Evolutionary conservation across 2,888 invertebrate species (phyloP).

Genomic region (Lochmaea capreae): DNA sequence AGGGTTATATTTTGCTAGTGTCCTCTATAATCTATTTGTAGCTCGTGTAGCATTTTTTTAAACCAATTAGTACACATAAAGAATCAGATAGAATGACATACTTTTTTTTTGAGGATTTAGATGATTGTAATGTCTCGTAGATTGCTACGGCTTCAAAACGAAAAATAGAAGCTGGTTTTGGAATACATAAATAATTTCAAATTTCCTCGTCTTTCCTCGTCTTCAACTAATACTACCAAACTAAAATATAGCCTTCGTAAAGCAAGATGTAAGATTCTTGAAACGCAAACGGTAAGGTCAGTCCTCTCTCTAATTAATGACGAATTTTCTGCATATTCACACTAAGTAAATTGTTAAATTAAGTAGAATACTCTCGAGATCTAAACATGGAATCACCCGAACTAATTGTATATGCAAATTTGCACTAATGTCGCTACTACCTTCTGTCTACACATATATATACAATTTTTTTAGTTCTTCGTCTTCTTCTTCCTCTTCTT

Average conservation of each 20-base stretch:
- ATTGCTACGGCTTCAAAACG: too few species aligned
- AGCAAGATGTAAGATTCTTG: slow-evolving; percentile 3
- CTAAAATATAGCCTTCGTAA: neutral
- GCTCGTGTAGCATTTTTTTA: too few species aligned
- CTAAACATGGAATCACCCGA: slow-evolving; percentile 27
- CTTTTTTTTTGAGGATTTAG: too few species aligned
- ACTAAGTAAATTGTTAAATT: slow-evolving; percentile 36
- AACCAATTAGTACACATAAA: too few species aligned
- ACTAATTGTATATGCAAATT: slow-evolving; percentile 34
- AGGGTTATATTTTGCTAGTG: too few species aligned
- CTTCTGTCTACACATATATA: slow-evolving; percentile 1
- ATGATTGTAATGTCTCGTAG: too few species aligned
- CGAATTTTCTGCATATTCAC: slow-evolving; percentile 31
- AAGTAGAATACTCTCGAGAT: slow-evolving; percentile 22
- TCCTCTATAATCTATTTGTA: too few species aligned
- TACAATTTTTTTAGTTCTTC: slow-evolving; percentile 1
- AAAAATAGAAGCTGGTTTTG: too few species aligned
- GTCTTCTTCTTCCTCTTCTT: slow-evolving; percentile 27
- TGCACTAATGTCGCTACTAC: slow-evolving; percentile 21
- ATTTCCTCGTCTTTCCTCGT: neutral
- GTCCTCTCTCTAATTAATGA: slow-evolving; percentile 31
- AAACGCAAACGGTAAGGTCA: slow-evolving; percentile 14
- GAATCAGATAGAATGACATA: too few species aligned
- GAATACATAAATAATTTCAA: too few species aligned
- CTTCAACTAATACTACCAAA: neutral